These are phyloP conservation scores for Diacarnus erythraeanus DNA, from an alignment of 37 sponge, comb jelly and placozoan species.

Conservation along the genomic window DNA sequence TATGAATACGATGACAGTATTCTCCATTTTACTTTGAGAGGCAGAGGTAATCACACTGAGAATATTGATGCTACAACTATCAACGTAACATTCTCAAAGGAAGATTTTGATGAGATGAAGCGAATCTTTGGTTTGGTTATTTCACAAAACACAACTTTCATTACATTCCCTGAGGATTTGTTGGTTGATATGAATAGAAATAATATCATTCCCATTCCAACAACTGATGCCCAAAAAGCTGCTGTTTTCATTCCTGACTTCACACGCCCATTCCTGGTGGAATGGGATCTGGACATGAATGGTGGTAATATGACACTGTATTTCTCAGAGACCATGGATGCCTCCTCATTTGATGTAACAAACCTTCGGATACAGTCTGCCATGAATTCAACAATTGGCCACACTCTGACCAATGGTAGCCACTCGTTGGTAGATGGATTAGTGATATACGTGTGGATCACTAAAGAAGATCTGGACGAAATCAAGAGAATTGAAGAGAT, in stretches of 20 bases:
- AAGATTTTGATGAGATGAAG: conserved; percentile 83
- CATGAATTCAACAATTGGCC: conserved; percentile 46
- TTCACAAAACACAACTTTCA: conserved; percentile 64
- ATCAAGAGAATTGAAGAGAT: conserved; percentile 85
- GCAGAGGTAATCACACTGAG: conserved; percentile 57
- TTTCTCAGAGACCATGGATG: conserved; percentile 86
- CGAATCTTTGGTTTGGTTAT: conserved; percentile 75
- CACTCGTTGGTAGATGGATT: conserved; percentile 48
- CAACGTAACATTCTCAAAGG: conserved; percentile 67
- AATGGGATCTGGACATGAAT: conserved; percentile 84
- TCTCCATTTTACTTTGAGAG: conserved; percentile 70
- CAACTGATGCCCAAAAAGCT: conserved; percentile 56
- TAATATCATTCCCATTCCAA: conserved; percentile 48
- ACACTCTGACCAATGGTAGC: conserved; percentile 72
- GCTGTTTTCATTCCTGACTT: conserved; percentile 64
- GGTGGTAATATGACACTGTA: conserved; percentile 62
- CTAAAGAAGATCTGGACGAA: conserved; percentile 81
- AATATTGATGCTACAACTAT: conserved; percentile 55
- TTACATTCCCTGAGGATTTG: conserved; percentile 59
- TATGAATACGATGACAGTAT: conserved; percentile 22
- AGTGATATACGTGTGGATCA: conserved; percentile 47
- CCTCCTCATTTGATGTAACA: conserved; percentile 62
- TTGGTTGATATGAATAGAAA: conserved; percentile 86
- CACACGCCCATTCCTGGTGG: conserved; percentile 64
- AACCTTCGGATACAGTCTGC: conserved; percentile 74